These are phyloP conservation scores for Aspidiotus rigidus DNA, from an alignment of 2,888 invertebrate genomes.

Conservation along the genomic window DNA sequence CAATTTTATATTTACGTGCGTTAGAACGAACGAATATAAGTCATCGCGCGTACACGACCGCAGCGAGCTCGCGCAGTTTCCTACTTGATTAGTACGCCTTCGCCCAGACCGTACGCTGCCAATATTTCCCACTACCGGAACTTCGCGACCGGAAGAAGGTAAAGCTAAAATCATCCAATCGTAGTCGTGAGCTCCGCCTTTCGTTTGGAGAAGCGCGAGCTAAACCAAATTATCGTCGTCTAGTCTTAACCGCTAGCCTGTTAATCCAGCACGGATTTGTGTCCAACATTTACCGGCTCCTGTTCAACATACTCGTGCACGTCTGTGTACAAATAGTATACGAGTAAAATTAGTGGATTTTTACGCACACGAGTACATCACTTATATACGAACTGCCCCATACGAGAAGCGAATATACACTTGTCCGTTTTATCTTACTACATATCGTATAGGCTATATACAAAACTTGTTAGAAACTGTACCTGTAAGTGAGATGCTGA, in stretches of 20 bases:
- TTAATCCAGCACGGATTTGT: background rate
- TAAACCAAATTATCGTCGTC: background rate
- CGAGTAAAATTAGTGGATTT: too few relatives aligned
- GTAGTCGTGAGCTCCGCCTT: constrained; percentile 21
- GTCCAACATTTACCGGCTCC: background rate
- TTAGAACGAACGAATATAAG: background rate
- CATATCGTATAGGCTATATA: too few relatives aligned
- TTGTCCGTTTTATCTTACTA: too few relatives aligned
- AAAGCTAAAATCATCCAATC: constrained; percentile 17
- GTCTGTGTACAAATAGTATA: too few relatives aligned
- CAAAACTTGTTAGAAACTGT: too few relatives aligned
- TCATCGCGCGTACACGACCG: constrained; percentile 1
- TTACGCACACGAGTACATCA: too few relatives aligned
- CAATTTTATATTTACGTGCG: too few relatives aligned
- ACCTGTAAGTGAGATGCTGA: too few relatives aligned
- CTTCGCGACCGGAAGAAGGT: constrained; percentile 23
- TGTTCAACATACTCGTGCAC: too few relatives aligned
- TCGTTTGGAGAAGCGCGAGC: background rate
- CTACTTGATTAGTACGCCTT: constrained; percentile 14
- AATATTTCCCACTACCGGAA: constrained; percentile 21
- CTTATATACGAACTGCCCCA: too few relatives aligned
- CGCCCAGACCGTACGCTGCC: constrained; percentile 10
- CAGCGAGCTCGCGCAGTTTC: constrained; percentile 7
- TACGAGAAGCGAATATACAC: too few relatives aligned
- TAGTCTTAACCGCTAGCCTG: background rate